Evolutionary conservation across 2,113 vertebrate species (phyloP).

Genomic region (Phrynosoma blainvillii): DNA sequence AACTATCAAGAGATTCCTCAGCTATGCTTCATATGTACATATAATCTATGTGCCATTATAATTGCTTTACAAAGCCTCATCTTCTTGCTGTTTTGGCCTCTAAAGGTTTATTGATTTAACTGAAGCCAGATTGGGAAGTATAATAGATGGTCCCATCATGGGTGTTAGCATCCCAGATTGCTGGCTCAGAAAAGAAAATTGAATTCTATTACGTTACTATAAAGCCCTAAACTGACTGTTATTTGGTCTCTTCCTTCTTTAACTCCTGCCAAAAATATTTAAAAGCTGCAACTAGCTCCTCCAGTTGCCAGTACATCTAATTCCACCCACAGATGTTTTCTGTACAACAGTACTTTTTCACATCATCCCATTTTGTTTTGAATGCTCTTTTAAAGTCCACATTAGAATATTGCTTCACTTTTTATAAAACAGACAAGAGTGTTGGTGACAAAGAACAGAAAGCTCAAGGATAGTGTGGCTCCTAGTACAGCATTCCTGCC

Average conservation of each 20-base stretch:
- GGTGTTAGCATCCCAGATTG: constrained; percentile 28
- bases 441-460: constrained; percentile 36
- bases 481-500: background rate
- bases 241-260: constrained; percentile 34
- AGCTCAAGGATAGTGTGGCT: background rate
- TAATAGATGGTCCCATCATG: background rate
- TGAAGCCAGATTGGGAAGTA: constrained; percentile 51
- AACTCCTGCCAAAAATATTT: background rate
- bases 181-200: constrained; percentile 46
- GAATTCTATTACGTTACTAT: constrained; percentile 14
- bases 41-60: constrained; percentile 18
- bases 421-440: background rate
- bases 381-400: background rate
- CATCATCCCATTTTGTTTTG: constrained; percentile 12
- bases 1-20: constrained; percentile 2
- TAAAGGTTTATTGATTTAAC: constrained; percentile 60
- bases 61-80: constrained; percentile 22
- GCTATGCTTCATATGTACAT: constrained; percentile 27
- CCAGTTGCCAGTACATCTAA: constrained; percentile 49
- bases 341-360: constrained; percentile 29
- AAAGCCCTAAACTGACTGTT: constrained; percentile 32
- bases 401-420: background rate
- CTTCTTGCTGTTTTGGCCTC: constrained; percentile 34
- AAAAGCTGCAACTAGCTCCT: background rate
- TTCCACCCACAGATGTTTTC: constrained; percentile 55